phyloP scores from a whole-genome alignment of 2,888 invertebrate genomes.

The Helobdella robusta region DNA sequence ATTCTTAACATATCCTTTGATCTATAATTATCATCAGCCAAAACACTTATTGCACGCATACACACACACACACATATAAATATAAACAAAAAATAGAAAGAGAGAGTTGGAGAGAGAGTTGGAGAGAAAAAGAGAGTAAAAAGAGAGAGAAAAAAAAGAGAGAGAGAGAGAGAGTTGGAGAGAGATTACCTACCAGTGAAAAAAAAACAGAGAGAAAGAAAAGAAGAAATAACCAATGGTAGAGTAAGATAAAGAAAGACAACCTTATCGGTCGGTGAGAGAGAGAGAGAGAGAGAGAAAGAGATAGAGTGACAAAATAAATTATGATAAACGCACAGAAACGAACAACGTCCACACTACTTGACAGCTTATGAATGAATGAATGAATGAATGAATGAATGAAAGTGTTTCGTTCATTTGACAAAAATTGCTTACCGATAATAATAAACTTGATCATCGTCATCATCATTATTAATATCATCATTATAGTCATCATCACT shows the following conservation, averaged over 20 bases:
- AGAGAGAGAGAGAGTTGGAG: slow-evolving; percentile 11
- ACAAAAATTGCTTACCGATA: too few species aligned
- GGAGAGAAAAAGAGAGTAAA: not conserved
- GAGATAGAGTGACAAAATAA: not conserved
- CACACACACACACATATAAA: not conserved
- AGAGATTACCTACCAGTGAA: slow-evolving; percentile 11
- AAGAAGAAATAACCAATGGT: slow-evolving; percentile 2
- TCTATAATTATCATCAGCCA: slow-evolving; percentile 4
- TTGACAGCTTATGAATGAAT: not conserved
- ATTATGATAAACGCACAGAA: not conserved
- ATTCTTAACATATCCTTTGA: not conserved
- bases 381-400: too few species aligned
- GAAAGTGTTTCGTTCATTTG: too few species aligned
- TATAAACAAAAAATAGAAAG: not conserved
- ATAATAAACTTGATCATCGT: too few species aligned
- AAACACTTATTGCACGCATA: not conserved
- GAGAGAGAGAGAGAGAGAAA: slow-evolving; percentile 10
- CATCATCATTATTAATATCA: too few species aligned
- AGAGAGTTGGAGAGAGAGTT: not conserved
- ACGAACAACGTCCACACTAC: slow-evolving; percentile 5
- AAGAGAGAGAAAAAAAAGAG: not conserved
- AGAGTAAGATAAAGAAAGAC: not conserved
- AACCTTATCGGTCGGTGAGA: not conserved
- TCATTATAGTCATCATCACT: too few species aligned
- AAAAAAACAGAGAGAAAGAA: not conserved